These are phyloP conservation scores for Zosterops borbonicus DNA, from an alignment of 2,113 vertebrate species.

Conservation along the genomic window DNA sequence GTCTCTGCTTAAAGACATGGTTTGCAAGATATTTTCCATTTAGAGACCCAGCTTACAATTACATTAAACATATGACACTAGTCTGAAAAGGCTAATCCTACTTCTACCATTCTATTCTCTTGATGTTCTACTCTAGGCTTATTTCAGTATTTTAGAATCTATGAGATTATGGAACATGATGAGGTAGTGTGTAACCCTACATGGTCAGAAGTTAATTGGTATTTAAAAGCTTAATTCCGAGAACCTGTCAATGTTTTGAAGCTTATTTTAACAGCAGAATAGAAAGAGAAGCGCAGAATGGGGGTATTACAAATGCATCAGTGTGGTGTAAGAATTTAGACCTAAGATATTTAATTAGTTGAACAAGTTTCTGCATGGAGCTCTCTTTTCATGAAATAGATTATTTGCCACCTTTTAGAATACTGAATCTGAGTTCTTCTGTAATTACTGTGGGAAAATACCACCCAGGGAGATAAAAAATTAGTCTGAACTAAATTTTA, in stretches of 20 bases:
- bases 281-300: neutral
- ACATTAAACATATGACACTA: neutral
- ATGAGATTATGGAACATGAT: neutral
- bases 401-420: neutral
- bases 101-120: neutral
- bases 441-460: neutral
- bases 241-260: neutral
- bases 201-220: neutral
- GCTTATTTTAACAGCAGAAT: neutral
- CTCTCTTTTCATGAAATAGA: neutral
- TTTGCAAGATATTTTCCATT: neutral
- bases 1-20: neutral
- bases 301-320: neutral
- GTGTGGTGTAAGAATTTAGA: neutral
- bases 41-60: neutral
- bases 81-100: slow-evolving; percentile 21
- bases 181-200: neutral
- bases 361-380: neutral
- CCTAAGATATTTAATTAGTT: neutral
- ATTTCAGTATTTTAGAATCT: neutral
- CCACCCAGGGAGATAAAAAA: neutral
- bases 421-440: neutral
- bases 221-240: slow-evolving; percentile 19
- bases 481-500: neutral
- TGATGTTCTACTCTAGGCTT: neutral